phyloP scores from a whole-genome alignment of 2,888 invertebrate species.

The Ophion slaviceki region DNA sequence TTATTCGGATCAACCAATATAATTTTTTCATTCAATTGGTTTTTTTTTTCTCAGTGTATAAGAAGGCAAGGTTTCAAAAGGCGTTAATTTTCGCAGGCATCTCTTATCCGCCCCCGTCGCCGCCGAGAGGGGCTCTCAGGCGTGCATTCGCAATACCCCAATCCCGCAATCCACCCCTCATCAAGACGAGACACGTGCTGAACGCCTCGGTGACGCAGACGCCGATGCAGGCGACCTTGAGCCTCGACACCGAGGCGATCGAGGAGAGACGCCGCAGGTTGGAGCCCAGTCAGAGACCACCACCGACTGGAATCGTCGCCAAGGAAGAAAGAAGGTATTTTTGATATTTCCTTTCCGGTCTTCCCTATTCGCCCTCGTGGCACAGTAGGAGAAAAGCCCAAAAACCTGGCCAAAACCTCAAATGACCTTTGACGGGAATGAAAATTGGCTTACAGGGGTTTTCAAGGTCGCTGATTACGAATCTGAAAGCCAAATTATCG shows the following conservation, averaged over 20 bases:
- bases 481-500: no score
- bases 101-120: constrained; percentile 94
- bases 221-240: constrained; percentile 76
- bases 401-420: no score
- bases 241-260: constrained; percentile 79
- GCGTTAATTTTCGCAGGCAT: constrained; percentile 84
- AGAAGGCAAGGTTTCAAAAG: background rate
- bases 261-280: constrained; percentile 80
- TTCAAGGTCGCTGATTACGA: no score
- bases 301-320: constrained; percentile 79
- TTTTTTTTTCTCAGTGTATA: no score
- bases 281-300: constrained; percentile 78
- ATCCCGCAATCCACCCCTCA: constrained; percentile 91
- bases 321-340: constrained; percentile 81
- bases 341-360: no score
- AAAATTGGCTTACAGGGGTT: no score
- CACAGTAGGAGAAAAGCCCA: no score
- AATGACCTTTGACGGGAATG: no score
- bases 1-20: no score
- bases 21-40: no score
- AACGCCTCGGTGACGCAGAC: constrained; percentile 84
- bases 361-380: no score
- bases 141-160: constrained; percentile 88
- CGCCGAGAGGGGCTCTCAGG: constrained; percentile 83
- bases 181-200: constrained; percentile 90